These are phyloP conservation scores for Omphaloscelis lunosa DNA, from an alignment of 2,888 invertebrate genomes.

Conservation along the genomic window DNA sequence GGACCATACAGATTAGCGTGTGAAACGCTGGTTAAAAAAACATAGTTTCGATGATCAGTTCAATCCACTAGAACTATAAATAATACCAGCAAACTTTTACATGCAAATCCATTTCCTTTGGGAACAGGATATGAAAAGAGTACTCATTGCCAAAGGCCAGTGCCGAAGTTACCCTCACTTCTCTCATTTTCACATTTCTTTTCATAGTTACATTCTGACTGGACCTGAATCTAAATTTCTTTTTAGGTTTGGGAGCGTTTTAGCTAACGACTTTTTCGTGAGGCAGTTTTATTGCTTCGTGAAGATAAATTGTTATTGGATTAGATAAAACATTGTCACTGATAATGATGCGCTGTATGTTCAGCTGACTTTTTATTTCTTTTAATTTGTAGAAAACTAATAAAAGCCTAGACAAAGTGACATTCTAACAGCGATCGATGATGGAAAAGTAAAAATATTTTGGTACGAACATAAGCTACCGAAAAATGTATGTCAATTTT, in stretches of 20 bases:
- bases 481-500: too few relatives aligned
- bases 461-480: not conserved
- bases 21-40: not conserved
- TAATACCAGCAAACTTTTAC: not conserved
- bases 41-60: not conserved
- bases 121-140: constrained; percentile 34
- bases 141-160: constrained; percentile 42
- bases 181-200: constrained; percentile 45
- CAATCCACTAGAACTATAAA: not conserved
- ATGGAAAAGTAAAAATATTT: not conserved
- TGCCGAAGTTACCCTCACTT: constrained; percentile 5
- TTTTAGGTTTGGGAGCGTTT: constrained; percentile 27
- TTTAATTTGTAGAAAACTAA: not conserved
- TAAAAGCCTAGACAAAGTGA: not conserved
- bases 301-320: constrained; percentile 51
- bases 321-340: constrained; percentile 40
- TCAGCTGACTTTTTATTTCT: not conserved
- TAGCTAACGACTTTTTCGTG: constrained; percentile 36
- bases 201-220: constrained; percentile 38
- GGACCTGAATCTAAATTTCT: constrained; percentile 47
- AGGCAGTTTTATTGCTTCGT: constrained; percentile 45
- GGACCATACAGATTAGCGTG: not conserved
- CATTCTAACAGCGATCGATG: not conserved
- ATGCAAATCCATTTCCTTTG: constrained; percentile 27
- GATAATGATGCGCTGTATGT: constrained; percentile 6